A percentile compares a stretch with the other conserved stretches of the same genome.
Conservation (phyloP, 1,140 invertebrate species). For the Drosophila ercepeae region DNA sequence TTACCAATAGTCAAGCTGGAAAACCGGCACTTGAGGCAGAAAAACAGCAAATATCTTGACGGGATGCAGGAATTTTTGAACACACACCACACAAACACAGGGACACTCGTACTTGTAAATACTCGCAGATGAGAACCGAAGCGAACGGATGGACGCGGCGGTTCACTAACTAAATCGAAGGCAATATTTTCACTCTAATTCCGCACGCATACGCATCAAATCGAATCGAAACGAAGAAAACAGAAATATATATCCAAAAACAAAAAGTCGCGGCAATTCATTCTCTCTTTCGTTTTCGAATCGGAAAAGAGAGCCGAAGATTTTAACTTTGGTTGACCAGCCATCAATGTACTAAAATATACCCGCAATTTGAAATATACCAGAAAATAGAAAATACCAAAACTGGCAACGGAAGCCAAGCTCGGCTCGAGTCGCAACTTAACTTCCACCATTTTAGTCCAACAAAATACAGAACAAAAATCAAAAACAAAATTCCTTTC, state of each 20-base stretch:
- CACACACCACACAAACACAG: neutral
- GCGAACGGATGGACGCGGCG: conserved; percentile 2
- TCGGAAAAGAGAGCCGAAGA: neutral
- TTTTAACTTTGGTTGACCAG: neutral
- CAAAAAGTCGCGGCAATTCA: neutral
- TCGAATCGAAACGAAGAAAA: conserved; percentile 13
- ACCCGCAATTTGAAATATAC: no score
- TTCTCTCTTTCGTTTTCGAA: neutral
- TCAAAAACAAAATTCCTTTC: no score
- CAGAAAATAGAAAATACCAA: no score
- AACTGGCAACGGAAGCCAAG: no score
- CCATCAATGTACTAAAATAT: no score
- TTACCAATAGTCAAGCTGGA: neutral
- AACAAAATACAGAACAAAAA: no score
- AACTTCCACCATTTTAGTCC: no score
- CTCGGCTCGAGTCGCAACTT: no score
- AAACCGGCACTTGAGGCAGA: neutral
- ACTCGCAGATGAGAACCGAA: conserved; percentile 3
- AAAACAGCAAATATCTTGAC: neutral
- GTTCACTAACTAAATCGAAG: conserved; percentile 27
- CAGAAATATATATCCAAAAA: conserved; percentile 20
- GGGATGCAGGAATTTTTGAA: neutral
- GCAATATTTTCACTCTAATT: conserved; percentile 35
- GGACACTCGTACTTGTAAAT: neutral
- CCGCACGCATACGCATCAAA: conserved; percentile 32